Evolutionary conservation across 2,797 vertebrate species (phyloP).

Genomic region (Epinephelus coioides): DNA sequence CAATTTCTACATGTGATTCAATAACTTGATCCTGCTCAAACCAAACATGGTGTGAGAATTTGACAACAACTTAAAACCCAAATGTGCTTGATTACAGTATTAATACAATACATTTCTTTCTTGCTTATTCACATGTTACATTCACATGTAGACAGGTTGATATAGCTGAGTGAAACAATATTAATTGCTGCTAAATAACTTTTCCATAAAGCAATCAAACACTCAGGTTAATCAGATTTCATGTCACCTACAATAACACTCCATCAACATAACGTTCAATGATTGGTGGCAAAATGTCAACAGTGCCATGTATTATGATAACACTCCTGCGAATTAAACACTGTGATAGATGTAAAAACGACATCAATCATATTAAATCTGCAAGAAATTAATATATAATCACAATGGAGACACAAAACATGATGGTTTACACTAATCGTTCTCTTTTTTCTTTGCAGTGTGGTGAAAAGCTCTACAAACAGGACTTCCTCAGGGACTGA

Average conservation of each 20-base stretch:
- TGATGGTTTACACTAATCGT: background rate
- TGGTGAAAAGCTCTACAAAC: background rate
- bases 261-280: background rate
- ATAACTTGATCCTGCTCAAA: background rate
- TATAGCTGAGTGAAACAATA: background rate
- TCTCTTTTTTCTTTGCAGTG: background rate
- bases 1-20: background rate
- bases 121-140: background rate
- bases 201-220: background rate
- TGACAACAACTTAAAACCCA: background rate
- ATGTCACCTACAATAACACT: background rate
- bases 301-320: background rate
- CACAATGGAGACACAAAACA: background rate
- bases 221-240: background rate
- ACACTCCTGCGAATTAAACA: too few species aligned
- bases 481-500: background rate
- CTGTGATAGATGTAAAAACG: background rate
- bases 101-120: background rate
- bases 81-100: background rate
- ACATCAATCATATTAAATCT: background rate
- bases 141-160: background rate
- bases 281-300: conserved; percentile 6
- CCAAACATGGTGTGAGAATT: background rate
- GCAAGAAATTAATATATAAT: background rate
- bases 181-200: background rate